phyloP scores from a whole-genome alignment of 1,140 invertebrate species.

The Drosophila kohkoa region DNA sequence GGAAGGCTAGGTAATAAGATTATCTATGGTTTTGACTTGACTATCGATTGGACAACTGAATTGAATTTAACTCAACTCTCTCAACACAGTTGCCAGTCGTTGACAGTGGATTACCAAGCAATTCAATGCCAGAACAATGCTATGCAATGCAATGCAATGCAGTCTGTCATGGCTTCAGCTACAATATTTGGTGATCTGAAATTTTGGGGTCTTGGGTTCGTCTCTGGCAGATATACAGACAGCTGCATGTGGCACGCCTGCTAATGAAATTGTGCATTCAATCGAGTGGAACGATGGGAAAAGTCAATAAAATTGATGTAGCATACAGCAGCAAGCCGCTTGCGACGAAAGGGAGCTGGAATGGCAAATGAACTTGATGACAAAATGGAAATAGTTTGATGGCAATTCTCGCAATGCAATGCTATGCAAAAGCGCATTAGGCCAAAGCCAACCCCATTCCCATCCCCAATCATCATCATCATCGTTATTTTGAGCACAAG shows the following conservation, averaged over 20 bases:
- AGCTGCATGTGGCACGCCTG: constrained; percentile 75
- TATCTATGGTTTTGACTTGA: constrained; percentile 37
- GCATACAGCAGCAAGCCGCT: constrained; percentile 61
- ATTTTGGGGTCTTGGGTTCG: constrained; percentile 8
- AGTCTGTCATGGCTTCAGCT: constrained; percentile 17
- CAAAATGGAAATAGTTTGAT: constrained; percentile 56
- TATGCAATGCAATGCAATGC: constrained; percentile 8
- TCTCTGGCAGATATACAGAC: constrained; percentile 31
- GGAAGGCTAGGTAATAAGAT: constrained; percentile 56
- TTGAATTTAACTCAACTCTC: too few relatives aligned
- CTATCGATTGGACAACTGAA: constrained; percentile 49
- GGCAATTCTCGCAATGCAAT: constrained; percentile 37
- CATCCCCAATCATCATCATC: too few relatives aligned
- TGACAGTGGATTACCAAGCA: constrained; percentile 63
- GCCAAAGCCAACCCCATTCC: constrained; percentile 14
- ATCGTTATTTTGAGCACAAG: constrained; percentile 29
- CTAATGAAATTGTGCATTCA: constrained; percentile 85
- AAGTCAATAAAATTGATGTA: constrained; percentile 85
- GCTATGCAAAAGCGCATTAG: constrained; percentile 35
- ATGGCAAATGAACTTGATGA: constrained; percentile 54
- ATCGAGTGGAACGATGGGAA: constrained; percentile 84
- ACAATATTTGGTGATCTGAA: neutral
- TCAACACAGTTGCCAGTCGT: constrained; percentile 39
- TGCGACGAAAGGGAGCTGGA: constrained; percentile 3
- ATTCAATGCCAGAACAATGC: constrained; percentile 53